Evolutionary conservation across 2,888 invertebrate species (phyloP).

Genomic region (Melieria omissa): DNA sequence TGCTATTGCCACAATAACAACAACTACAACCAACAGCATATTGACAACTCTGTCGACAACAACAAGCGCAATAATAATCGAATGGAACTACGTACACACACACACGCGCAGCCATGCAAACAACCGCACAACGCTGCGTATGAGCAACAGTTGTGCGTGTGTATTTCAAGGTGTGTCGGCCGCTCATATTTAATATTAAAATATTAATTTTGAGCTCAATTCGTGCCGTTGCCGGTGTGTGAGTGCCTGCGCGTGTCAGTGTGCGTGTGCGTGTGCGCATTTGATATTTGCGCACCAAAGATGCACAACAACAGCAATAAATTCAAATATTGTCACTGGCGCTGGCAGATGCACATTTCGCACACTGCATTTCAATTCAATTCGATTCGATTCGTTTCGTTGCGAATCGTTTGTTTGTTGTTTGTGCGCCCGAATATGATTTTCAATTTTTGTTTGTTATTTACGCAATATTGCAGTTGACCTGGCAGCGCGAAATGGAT

Average conservation of each 20-base stretch:
- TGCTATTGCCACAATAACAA: neutral
- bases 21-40: neutral
- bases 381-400: no score
- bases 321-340: conserved; percentile 30
- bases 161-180: neutral
- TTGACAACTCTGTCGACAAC: neutral
- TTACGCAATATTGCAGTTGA: no score
- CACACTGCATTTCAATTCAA: neutral
- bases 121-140: no score
- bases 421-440: no score
- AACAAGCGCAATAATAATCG: conserved; percentile 9
- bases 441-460: no score
- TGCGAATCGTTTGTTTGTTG: no score
- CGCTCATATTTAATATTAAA: conserved; percentile 27
- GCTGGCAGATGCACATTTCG: conserved; percentile 27
- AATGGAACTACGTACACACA: neutral
- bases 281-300: conserved; percentile 19
- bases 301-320: conserved; percentile 23
- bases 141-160: neutral
- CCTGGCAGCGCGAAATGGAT: no score
- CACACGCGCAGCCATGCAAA: no score
- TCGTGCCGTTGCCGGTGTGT: neutral
- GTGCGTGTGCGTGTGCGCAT: conserved; percentile 1
- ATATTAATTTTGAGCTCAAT: conserved; percentile 27
- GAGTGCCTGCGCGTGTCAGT: neutral